These are phyloP conservation scores for Quadriops clusia DNA, from an alignment of 2,888 invertebrate genomes.

Conservation along the genomic window DNA sequence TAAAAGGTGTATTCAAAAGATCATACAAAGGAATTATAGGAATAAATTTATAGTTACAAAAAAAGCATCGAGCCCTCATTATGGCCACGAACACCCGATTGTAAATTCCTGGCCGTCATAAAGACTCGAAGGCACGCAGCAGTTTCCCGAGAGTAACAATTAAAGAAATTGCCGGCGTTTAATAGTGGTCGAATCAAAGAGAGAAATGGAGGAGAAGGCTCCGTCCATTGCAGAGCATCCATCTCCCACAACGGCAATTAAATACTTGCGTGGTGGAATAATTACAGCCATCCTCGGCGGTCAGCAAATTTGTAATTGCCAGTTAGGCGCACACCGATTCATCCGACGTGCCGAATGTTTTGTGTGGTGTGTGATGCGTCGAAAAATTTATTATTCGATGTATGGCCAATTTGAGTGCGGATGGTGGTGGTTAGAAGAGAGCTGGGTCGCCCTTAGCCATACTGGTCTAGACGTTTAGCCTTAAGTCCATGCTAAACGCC, in stretches of 20 bases:
- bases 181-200: slow-evolving; percentile 8
- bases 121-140: too few relatives aligned
- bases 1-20: too few relatives aligned
- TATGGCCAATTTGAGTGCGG: slow-evolving; percentile 8
- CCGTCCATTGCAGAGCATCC: slow-evolving; percentile 10
- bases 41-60: too few relatives aligned
- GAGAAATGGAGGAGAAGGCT: slow-evolving; percentile 9
- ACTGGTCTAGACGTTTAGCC: slow-evolving; percentile 14
- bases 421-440: too few relatives aligned
- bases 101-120: too few relatives aligned
- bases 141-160: too few relatives aligned
- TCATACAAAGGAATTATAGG: too few relatives aligned
- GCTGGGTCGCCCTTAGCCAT: slow-evolving; percentile 13
- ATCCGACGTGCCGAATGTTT: slow-evolving; percentile 19
- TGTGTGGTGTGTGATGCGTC: too few relatives aligned
- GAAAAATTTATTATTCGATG: slow-evolving; percentile 14
- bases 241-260: slow-evolving; percentile 20
- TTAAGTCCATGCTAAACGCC: too few relatives aligned
- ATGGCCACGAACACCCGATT: too few relatives aligned
- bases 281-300: slow-evolving; percentile 18
- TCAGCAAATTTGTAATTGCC: slow-evolving; percentile 20
- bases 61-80: too few relatives aligned
- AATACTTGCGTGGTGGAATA: slow-evolving; percentile 15
- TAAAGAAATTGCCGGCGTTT: slow-evolving; percentile 8
- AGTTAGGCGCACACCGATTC: slow-evolving; percentile 20